These are phyloP conservation scores for Ariopsis seemanni DNA, from an alignment of 2,113 vertebrate species.

Conservation along the genomic window DNA sequence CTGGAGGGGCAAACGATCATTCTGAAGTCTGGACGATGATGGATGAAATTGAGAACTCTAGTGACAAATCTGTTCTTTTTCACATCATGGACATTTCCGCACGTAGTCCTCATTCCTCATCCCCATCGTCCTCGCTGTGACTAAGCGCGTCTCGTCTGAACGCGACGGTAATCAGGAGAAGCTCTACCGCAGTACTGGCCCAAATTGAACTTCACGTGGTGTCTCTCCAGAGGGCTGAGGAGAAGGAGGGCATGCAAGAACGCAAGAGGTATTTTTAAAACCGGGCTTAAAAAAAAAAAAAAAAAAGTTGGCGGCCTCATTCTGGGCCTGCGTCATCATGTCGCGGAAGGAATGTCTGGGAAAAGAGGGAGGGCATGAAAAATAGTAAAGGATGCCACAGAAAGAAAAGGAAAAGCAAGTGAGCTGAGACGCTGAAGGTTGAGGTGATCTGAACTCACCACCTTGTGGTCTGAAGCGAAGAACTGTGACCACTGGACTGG, in stretches of 20 bases:
- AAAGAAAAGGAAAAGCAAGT: not conserved
- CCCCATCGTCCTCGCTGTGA: not conserved
- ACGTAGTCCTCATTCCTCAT: too few species aligned
- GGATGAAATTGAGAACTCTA: too few species aligned
- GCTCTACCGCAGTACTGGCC: not conserved
- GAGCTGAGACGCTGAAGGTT: not conserved
- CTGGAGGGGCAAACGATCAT: not conserved
- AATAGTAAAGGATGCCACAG: constrained; percentile 41
- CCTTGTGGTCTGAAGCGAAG: not conserved
- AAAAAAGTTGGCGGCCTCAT: constrained; percentile 51
- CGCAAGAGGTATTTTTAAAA: constrained; percentile 65
- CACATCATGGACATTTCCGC: too few species aligned
- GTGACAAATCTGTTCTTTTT: too few species aligned
- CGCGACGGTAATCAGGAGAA: not conserved
- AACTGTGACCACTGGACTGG: not conserved
- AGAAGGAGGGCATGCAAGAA: constrained; percentile 51
- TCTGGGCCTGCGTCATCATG: constrained; percentile 65
- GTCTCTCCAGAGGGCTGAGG: constrained; percentile 24
- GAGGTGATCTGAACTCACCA: not conserved
- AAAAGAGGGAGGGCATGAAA: constrained; percentile 51
- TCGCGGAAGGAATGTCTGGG: constrained; percentile 70
- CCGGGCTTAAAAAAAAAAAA: constrained; percentile 39
- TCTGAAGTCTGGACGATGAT: too few species aligned
- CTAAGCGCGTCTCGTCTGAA: not conserved
- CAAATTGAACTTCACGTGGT: not conserved